Evolutionary conservation across 1,140 invertebrate species (phyloP).

Genomic region (Anthonomus grandis): DNA sequence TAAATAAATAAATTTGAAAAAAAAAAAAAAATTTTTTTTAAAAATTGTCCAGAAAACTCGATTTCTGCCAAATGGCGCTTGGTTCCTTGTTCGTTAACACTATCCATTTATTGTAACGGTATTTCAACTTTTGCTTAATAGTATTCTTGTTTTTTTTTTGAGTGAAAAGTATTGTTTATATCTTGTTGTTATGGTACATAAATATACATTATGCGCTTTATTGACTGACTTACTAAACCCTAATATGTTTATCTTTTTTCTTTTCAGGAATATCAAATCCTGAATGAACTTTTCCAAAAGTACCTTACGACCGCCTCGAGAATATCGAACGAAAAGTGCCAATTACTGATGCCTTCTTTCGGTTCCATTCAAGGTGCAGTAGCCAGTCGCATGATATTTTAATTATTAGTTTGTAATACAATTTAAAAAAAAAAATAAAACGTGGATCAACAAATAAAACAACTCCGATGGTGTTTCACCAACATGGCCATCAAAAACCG

Average conservation of each 20-base stretch:
- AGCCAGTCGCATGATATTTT: conserved; percentile 2
- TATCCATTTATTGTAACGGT: not conserved
- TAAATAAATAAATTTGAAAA: too few relatives aligned
- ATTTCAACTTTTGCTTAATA: not conserved
- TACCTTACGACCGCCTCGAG: conserved; percentile 56
- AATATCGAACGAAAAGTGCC: conserved; percentile 55
- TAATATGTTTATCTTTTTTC: conserved; percentile 24
- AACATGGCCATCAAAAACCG: too few relatives aligned
- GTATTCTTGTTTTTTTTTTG: not conserved
- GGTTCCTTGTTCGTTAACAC: not conserved
- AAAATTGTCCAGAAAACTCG: too few relatives aligned
- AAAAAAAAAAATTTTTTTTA: too few relatives aligned
- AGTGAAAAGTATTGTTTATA: not conserved
- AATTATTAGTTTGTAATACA: too few relatives aligned
- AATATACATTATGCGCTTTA: too few relatives aligned
- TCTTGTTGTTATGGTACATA: not conserved
- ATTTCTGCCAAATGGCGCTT: too few relatives aligned
- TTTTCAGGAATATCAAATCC: conserved; percentile 52
- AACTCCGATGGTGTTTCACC: too few relatives aligned
- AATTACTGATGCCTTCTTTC: conserved; percentile 15
- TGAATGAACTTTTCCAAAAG: conserved; percentile 52
- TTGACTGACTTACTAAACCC: not conserved
- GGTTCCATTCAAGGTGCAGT: conserved; percentile 10
- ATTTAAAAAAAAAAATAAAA: too few relatives aligned
- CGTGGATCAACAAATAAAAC: too few relatives aligned